Base-by-base conservation (phyloP, 2,797 vertebrate genomes). In the Scolopax bukidnonensis region DNA sequence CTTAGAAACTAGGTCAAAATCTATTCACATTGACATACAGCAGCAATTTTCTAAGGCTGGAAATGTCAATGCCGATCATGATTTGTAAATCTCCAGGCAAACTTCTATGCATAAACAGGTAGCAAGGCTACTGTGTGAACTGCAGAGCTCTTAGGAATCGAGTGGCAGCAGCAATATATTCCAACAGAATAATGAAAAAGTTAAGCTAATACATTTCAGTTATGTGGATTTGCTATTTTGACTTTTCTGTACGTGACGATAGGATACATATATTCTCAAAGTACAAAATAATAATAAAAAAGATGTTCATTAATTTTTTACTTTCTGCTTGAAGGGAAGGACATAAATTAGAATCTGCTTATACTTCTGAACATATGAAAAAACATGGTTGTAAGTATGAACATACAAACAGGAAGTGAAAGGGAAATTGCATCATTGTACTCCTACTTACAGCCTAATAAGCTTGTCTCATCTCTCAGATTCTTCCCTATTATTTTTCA, bases 51-150 rank as follows among this genome's bases (percentile, higher is more conserved):
- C 84, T 93, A 87, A 90, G 56, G 93, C 95, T 96, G 69, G 80
- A 96, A 97, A 97, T 97, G 93, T 93, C 96, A 95, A 82, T 95
- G 94, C 51, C 88, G 94, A 57, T 93, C 87, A 75, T 93, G 91
- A 94, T 97, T 97, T 97, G 90, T 89, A 96, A 93, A 96, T 96
- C 84, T 95, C 50, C 69, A 83, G 74, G 84, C 74, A 95, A 95
- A 78, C 53, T 30, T 76, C 54, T 94, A 36, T 81, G 69, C 65
- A 90, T 47, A 93, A 78, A 54, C 27, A 94, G 74, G 51, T 77
- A 90, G 75, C 53, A 77, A 71, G 64, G 81, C 75, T 51, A 91
- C 69, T 87, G 38, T 61, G 32, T 73, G 93, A 74, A 83, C 77
- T 84, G 60, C 89, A 96, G 65, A 96, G 73, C 73, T 91, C 84